These are phyloP conservation scores for Trididemnum nubilum DNA, from an alignment of 23 tunicate genomes.

Conservation along the genomic window DNA sequence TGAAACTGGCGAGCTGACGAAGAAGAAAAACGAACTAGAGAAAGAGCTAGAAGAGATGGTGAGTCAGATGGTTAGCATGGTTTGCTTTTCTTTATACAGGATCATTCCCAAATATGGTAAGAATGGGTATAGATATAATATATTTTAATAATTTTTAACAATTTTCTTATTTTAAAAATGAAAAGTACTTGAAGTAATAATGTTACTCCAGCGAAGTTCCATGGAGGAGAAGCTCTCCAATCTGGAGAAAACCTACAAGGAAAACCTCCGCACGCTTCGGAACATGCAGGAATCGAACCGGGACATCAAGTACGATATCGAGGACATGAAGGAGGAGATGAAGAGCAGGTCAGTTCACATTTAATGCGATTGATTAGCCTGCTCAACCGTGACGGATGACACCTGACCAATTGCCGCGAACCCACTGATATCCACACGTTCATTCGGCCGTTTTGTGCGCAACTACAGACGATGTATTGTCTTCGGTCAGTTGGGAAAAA, in stretches of 20 bases:
- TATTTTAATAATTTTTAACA: no score
- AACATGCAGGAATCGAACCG: conserved; percentile 70
- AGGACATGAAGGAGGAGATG: conserved; percentile 87
- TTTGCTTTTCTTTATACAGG: background rate
- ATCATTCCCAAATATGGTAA: no score
- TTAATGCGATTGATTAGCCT: background rate
- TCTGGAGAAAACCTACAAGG: conserved; percentile 57
- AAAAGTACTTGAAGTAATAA: background rate
- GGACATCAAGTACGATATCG: conserved; percentile 82
- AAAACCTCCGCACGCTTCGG: conserved; percentile 48
- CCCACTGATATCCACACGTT: no score
- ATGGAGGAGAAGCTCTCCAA: conserved; percentile 50
- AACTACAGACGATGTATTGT: no score
- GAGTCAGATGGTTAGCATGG: no score
- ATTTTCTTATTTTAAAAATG: no score
- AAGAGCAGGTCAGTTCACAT: conserved; percentile 69
- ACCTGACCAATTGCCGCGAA: no score
- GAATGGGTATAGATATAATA: no score
- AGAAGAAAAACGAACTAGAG: conserved; percentile 57
- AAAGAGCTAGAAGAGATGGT: conserved; percentile 64
- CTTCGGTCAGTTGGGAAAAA: no score
- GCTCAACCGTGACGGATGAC: no score
- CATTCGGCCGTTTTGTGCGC: background rate
- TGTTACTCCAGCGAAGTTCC: background rate
- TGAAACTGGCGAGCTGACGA: conserved; percentile 74